Base-by-base conservation (phyloP, 1,140 invertebrate genomes). In the Hesperophylax magnus region DNA sequence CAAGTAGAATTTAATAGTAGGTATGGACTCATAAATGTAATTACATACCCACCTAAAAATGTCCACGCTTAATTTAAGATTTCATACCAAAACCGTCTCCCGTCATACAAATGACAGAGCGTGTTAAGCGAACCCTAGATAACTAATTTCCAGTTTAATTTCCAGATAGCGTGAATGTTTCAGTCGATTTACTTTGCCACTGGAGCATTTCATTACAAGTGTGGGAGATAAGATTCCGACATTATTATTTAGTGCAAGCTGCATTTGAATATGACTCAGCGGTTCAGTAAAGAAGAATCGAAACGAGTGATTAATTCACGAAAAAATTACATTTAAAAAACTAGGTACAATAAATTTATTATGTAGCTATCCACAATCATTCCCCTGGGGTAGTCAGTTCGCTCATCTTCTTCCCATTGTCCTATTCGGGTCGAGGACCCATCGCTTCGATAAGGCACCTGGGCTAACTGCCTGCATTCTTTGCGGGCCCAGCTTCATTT, bases 131-230 rank as follows among this genome's bases (percentile, higher is more conserved):
- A 54, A 54, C 75, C 75, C n/a, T 24, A 78, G 77, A 72, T 79
- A 78, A 78, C 60, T 78, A 79, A 71, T 79, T 34, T 17, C 54
- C 65, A 60, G 27, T 60, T 79, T 79, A 79, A 71, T 79, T 79
- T 79, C 11, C 39, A 78, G 77, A 78, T 78, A 67, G 77, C 61
- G 27, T 27, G 20, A 54, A 65, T 18, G 63, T 78, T 47, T 24
- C 63, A 69, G 7, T 20, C 77, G 61, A 53, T 54, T 65, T 67
- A 78, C 61, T 67, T 78, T 54, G 39, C 31, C n/a, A 53, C 18
- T 18, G 61, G 20, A 54, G 77, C 77, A 65, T 78, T 78, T 78
- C 60, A 78, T 78, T 78, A 58, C 77, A 77, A 77, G 27, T 61
- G 27, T 34, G 53, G 22, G 72, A 75, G 63, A 31, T 67, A 67